Percentiles rank a stretch among this genome's conserved stretches.
phyloP scores from a whole-genome alignment of 2,888 invertebrate genomes.

The Bombylius major region DNA sequence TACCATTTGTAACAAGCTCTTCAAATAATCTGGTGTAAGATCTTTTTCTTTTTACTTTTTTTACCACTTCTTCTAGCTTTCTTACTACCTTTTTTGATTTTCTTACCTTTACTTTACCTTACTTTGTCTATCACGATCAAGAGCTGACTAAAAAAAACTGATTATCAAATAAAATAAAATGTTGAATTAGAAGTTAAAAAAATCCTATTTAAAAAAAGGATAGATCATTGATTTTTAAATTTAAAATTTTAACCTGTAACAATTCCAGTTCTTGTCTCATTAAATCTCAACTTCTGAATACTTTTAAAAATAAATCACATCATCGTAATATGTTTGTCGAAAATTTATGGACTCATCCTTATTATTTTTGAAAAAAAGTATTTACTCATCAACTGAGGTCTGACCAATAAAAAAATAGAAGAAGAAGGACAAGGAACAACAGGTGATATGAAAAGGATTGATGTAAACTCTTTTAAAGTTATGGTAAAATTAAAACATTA shows the following conservation, averaged over 20 bases:
- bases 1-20: slow-evolving; percentile 81
- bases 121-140: slow-evolving; percentile 55
- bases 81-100: slow-evolving; percentile 63
- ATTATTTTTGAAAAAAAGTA: no score
- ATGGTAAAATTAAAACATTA: neutral
- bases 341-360: slow-evolving; percentile 64
- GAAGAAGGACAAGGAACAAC: neutral
- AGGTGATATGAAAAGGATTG: neutral
- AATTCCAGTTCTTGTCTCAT: slow-evolving; percentile 56
- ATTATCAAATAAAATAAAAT: no score
- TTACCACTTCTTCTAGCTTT: slow-evolving; percentile 68
- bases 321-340: slow-evolving; percentile 61
- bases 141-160: slow-evolving; percentile 53
- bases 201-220: no score
- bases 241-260: no score
- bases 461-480: neutral
- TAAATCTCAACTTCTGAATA: slow-evolving; percentile 62
- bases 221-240: no score
- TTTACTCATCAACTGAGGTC: slow-evolving; percentile 16
- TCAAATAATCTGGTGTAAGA: slow-evolving; percentile 87
- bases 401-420: neutral
- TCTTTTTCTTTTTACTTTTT: slow-evolving; percentile 87
- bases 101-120: slow-evolving; percentile 68
- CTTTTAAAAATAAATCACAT: slow-evolving; percentile 77
- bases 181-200: no score